These are phyloP conservation scores for Charina bottae DNA, from an alignment of 2,113 vertebrate genomes.

Conservation along the genomic window DNA sequence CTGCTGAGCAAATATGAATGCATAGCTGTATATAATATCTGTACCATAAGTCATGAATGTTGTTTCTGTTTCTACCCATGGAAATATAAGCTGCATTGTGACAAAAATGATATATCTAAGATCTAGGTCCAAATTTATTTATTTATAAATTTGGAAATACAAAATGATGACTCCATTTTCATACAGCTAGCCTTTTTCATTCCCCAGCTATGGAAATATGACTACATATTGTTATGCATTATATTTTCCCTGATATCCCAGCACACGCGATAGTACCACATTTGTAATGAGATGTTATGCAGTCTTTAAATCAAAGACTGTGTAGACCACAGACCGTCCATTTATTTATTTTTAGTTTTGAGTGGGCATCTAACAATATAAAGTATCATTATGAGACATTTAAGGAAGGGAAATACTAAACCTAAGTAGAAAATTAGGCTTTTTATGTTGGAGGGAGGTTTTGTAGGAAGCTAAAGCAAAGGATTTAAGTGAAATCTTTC, in stretches of 20 bases:
- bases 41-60: neutral
- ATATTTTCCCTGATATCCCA: constrained; percentile 52
- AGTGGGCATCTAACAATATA: constrained; percentile 52
- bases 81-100: neutral
- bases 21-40: neutral
- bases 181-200: constrained; percentile 21
- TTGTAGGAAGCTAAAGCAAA: neutral
- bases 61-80: neutral
- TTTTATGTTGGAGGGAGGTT: neutral
- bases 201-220: constrained; percentile 26
- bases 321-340: constrained; percentile 44
- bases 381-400: constrained; percentile 52
- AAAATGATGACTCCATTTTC: constrained; percentile 1
- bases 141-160: neutral
- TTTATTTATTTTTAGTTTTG: constrained; percentile 44
- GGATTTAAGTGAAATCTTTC: constrained; percentile 20
- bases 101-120: neutral
- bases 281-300: constrained; percentile 34
- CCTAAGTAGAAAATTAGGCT: constrained; percentile 15
- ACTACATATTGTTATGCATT: constrained; percentile 43
- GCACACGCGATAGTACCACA: constrained; percentile 26
- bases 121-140: neutral
- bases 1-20: neutral
- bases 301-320: constrained; percentile 37
- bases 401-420: constrained; percentile 53